Percentiles rank a stretch among this genome's conserved stretches.
phyloP scores from a whole-genome alignment of 1,140 invertebrate genomes.

The Ephestia elutella region DNA sequence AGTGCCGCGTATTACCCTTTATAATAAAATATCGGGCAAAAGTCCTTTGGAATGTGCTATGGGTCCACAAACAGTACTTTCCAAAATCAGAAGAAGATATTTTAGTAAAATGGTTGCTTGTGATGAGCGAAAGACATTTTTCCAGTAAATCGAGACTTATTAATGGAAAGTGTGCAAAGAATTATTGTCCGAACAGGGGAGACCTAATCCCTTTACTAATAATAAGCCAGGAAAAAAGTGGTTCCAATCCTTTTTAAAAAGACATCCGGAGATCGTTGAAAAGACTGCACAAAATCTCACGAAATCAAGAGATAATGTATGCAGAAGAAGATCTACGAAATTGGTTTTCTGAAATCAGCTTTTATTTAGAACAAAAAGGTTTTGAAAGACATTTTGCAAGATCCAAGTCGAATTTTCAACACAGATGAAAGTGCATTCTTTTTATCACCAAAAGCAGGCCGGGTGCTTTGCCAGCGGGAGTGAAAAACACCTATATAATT shows the following conservation, averaged over 20 bases:
- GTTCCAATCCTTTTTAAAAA: conserved; percentile 21
- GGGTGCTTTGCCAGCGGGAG: background rate
- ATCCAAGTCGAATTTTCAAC: conserved; percentile 17
- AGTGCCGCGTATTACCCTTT: conserved; percentile 8
- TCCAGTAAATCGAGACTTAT: background rate
- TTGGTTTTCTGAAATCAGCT: conserved; percentile 8
- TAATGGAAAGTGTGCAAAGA: conserved; percentile 5
- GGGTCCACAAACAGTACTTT: background rate
- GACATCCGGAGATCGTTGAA: conserved; percentile 17
- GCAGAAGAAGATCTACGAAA: conserved; percentile 9
- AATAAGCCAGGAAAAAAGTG: conserved; percentile 21
- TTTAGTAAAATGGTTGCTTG: background rate
- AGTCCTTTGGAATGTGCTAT: conserved; percentile 10
- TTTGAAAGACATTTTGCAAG: conserved; percentile 5
- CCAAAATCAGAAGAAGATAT: conserved; percentile 1
- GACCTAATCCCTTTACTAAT: conserved; percentile 22
- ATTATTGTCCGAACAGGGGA: no score
- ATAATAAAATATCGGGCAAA: conserved; percentile 8
- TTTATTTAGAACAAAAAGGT: conserved; percentile 9
- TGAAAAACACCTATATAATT: conserved; percentile 9
- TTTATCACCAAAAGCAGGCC: conserved; percentile 8
- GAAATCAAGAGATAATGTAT: conserved; percentile 6
- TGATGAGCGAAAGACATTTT: background rate
- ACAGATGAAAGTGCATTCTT: conserved; percentile 6
- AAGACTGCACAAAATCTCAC: conserved; percentile 12